A percentile compares a stretch with the other conserved stretches of the same genome.
Evolutionary conservation across 2,113 vertebrate species (phyloP).

Genomic region (Eretmochelys imbricata): DNA sequence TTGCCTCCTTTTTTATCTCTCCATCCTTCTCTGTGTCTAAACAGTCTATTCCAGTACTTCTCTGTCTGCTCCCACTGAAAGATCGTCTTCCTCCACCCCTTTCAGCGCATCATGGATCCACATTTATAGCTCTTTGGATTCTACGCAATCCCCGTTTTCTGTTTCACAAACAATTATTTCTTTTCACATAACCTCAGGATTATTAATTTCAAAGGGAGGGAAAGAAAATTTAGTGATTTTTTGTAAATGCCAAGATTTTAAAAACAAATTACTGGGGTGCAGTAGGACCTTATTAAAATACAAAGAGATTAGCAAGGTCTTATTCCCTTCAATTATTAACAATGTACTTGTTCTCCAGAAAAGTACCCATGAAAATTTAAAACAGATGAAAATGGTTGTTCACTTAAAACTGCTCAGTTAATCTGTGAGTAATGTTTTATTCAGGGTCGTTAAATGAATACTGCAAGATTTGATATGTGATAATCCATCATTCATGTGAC

Average conservation of each 20-base stretch:
- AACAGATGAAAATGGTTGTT: conserved; percentile 78
- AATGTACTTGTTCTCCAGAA: conserved; percentile 79
- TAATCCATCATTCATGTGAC: conserved; percentile 67
- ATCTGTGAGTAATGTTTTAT: conserved; percentile 82
- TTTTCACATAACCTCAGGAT: not conserved
- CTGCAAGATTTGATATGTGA: conserved; percentile 58
- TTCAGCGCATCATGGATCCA: not conserved
- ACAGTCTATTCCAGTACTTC: not conserved
- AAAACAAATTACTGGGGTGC: conserved; percentile 57
- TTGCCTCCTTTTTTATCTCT: not conserved
- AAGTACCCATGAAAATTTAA: conserved; percentile 82
- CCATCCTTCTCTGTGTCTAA: not conserved
- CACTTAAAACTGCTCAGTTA: conserved; percentile 78
- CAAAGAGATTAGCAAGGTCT: conserved; percentile 74
- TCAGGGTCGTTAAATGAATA: conserved; percentile 77
- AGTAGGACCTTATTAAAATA: conserved; percentile 76
- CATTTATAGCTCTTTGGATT: not conserved
- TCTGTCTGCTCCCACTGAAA: not conserved
- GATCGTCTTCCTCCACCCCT: not conserved
- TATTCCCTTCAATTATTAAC: conserved; percentile 79
- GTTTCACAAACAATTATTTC: conserved; percentile 15
- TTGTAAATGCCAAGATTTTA: conserved; percentile 53
- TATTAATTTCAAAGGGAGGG: conserved; percentile 36
- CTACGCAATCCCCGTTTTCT: not conserved
- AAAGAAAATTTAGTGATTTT: conserved; percentile 15